Percentiles rank a stretch among this genome's conserved stretches.
phyloP scores from a whole-genome alignment of 2,888 invertebrate species.

The Mactromeris polynyma region DNA sequence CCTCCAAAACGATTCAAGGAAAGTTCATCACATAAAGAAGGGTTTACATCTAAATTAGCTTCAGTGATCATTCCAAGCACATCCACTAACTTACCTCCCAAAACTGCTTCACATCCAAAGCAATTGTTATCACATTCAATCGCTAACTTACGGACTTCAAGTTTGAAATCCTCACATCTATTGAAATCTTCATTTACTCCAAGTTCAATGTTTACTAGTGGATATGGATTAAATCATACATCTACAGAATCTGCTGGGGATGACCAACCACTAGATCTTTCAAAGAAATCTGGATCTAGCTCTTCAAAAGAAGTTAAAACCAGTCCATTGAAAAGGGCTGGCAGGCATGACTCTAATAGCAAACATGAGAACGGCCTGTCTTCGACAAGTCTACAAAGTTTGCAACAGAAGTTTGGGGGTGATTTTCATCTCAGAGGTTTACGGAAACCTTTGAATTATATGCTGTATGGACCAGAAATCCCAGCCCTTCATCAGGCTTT shows the following conservation, averaged over 20 bases:
- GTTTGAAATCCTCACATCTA: constrained; percentile 45
- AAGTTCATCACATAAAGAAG: constrained; percentile 61
- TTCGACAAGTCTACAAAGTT: constrained; percentile 81
- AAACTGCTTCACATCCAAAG: constrained; percentile 73
- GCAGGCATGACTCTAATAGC: background rate
- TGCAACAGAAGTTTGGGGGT: constrained; percentile 83
- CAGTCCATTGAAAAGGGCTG: constrained; percentile 28
- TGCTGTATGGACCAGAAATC: constrained; percentile 71
- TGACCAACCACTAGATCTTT: constrained; percentile 82
- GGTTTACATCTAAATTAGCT: constrained; percentile 68
- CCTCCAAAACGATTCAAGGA: constrained; percentile 72
- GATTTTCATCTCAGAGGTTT: constrained; percentile 77
- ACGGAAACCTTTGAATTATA: constrained; percentile 73
- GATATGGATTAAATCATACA: constrained; percentile 57
- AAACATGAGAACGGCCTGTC: constrained; percentile 71
- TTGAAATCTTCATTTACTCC: constrained; percentile 55
- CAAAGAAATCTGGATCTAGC: constrained; percentile 73
- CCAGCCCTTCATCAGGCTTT: constrained; percentile 68
- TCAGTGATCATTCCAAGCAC: constrained; percentile 70
- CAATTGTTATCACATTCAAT: constrained; percentile 70
- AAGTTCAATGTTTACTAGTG: constrained; percentile 50
- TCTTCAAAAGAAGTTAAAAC: constrained; percentile 38
- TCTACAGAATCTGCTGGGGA: constrained; percentile 42
- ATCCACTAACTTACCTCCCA: constrained; percentile 46
- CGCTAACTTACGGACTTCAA: constrained; percentile 57